A percentile compares a stretch with the other conserved stretches of the same genome.
These are phyloP conservation scores for Dicrurus megarhynchus DNA, from an alignment of 2,113 vertebrate species.

Conservation along the genomic window DNA sequence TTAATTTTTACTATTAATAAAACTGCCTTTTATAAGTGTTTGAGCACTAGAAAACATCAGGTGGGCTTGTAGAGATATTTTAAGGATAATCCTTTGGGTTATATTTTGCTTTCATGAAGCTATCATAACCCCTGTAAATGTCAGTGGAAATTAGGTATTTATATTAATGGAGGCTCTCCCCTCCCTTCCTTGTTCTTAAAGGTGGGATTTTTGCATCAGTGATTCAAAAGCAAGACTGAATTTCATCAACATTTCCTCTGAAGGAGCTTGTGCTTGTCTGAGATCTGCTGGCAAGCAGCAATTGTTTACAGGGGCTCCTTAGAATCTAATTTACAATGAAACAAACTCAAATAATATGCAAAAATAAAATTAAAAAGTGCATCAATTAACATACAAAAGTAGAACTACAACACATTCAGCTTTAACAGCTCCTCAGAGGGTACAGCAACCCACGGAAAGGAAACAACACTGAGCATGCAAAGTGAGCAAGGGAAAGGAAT, in stretches of 20 bases:
- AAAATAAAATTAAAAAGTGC: constrained; percentile 66
- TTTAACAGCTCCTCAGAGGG: constrained; percentile 56
- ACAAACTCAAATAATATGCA: constrained; percentile 69
- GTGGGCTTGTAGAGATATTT: constrained; percentile 12
- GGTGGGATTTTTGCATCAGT: constrained; percentile 26
- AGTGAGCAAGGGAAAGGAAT: background rate
- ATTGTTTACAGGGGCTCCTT: constrained; percentile 52
- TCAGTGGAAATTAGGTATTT: constrained; percentile 61
- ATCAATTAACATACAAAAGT: constrained; percentile 71
- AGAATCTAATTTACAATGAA: constrained; percentile 63
- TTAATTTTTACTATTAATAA: constrained; percentile 44
- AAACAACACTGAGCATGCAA: background rate
- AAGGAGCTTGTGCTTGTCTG: constrained; percentile 26
- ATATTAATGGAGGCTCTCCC: background rate
- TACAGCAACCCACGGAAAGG: background rate
- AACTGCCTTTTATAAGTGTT: constrained; percentile 23
- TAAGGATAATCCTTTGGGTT: constrained; percentile 50
- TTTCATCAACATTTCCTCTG: constrained; percentile 46
- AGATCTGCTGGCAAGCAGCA: constrained; percentile 19
- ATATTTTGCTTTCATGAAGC: constrained; percentile 31
- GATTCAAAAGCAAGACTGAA: constrained; percentile 19
- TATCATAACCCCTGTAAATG: constrained; percentile 57
- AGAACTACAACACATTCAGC: constrained; percentile 10
- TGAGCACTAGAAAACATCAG: constrained; percentile 37
- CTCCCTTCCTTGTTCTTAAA: background rate